Evolutionary conservation across 1,140 invertebrate species (phyloP), one percentile per base, ranked within the genome.

Genomic region (Drosophila bifasciata): DNA sequence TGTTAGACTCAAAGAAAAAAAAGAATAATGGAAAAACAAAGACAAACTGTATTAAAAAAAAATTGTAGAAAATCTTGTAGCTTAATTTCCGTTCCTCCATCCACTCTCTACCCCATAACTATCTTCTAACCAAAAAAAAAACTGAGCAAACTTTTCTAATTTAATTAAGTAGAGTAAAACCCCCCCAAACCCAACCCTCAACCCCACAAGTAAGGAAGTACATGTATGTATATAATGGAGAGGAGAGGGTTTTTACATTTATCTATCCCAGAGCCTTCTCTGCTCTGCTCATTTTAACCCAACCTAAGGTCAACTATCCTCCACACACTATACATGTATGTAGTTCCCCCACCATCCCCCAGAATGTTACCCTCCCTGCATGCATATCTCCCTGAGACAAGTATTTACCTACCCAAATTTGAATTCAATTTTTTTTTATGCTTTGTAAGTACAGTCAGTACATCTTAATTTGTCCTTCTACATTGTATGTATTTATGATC

Each of bases 401-500:
- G 44, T 73, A 73, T 55, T 13, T 44, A 41, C 41, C 39, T 48
- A n/a, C n/a, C n/a, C n/a, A n/a, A n/a, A 15, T 39, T 56, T 46
- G 51, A 44, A 32, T 49, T 45, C 25, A 17, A 32, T 28, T 60
- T 46, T 25, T 53, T 66, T 73, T 58, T 48, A 73, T 76, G 73
- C 70, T 76, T 72, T 76, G 68, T 76, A 76, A 61, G 60, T 76
- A 72, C 72, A 21, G 69, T 66, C 3, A 21, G n/a, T n/a, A n/a
- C n/a, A 73, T 58, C 67, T 72, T 62, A 28, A 50, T 44, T 69
- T 28, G 25, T 11, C 41, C 32, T 51, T 21, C 52, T 52, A 67
- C 58, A 76, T 83, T 57, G 43, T 52, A 62, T 79, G 69, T 77
- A 63, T 84, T 80, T 86, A 57, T n/a, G n/a, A n/a, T 67, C 32